Evolutionary conservation across 1,140 invertebrate species (phyloP).

Genomic region (Ceratoteleas bidentatus): DNA sequence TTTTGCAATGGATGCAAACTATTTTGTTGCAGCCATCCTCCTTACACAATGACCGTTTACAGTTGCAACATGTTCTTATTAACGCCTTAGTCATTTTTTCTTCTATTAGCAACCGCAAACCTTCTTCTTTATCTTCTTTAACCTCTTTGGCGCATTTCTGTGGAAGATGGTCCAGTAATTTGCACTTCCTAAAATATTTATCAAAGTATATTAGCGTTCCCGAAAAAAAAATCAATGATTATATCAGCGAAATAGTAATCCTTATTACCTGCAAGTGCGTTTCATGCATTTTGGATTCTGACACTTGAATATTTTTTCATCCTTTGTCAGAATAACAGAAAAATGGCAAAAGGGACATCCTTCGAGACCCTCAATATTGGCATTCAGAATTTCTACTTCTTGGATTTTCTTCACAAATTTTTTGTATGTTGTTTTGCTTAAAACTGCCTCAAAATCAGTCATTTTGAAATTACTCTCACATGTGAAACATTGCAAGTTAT

Average conservation of each 20-base stretch:
- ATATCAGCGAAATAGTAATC: too few relatives aligned
- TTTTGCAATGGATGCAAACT: slow-evolving; percentile 84
- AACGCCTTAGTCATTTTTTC: slow-evolving; percentile 86
- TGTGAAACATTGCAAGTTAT: too few relatives aligned
- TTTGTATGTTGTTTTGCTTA: too few relatives aligned
- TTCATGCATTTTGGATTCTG: slow-evolving; percentile 84
- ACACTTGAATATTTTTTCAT: slow-evolving; percentile 76
- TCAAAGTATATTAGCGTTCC: neutral
- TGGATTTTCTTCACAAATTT: too few relatives aligned
- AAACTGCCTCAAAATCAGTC: too few relatives aligned
- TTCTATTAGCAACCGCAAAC: slow-evolving; percentile 84
- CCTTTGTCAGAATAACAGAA: too few relatives aligned
- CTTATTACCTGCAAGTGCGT: slow-evolving; percentile 83
- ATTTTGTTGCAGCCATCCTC: slow-evolving; percentile 87
- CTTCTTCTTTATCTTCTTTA: slow-evolving; percentile 78
- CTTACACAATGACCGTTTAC: slow-evolving; percentile 84
- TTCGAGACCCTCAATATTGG: too few relatives aligned
- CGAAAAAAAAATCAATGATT: too few relatives aligned
- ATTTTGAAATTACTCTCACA: too few relatives aligned
- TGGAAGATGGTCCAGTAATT: slow-evolving; percentile 75
- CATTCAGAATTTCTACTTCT: too few relatives aligned
- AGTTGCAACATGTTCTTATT: slow-evolving; percentile 84
- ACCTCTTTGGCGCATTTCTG: slow-evolving; percentile 84
- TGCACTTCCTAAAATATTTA: slow-evolving; percentile 74
- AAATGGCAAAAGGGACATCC: too few relatives aligned